These are phyloP conservation scores for Drosophila bipectinata DNA, from an alignment of 1,140 invertebrate genomes.

Conservation along the genomic window DNA sequence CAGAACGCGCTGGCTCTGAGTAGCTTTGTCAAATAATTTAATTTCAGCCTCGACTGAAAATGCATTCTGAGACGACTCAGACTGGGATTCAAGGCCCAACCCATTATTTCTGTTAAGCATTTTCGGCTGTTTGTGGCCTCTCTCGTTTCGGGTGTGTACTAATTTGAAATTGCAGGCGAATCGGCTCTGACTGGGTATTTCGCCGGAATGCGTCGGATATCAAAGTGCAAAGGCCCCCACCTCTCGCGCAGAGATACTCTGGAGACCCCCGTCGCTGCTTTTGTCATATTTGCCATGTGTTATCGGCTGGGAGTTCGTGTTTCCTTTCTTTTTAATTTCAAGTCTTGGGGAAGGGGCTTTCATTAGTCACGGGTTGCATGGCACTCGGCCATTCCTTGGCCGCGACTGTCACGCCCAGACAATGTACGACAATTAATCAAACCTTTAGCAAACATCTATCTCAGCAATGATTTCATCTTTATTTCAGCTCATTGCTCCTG, in stretches of 20 bases:
- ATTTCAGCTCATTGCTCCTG: neutral
- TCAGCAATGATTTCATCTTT: slow-evolving; percentile 6
- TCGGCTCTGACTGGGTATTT: slow-evolving; percentile 10
- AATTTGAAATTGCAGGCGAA: slow-evolving; percentile 17
- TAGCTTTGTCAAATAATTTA: slow-evolving; percentile 77
- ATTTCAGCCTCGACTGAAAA: slow-evolving; percentile 69
- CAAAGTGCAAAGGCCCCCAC: slow-evolving; percentile 53
- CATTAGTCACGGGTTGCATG: slow-evolving; percentile 73
- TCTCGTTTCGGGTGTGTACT: slow-evolving; percentile 45
- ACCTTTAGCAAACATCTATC: neutral
- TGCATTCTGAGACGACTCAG: slow-evolving; percentile 46
- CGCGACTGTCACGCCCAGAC: slow-evolving; percentile 50
- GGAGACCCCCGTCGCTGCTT: neutral
- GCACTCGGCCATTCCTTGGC: slow-evolving; percentile 55
- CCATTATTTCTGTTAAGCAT: slow-evolving; percentile 55
- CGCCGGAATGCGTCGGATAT: slow-evolving; percentile 22
- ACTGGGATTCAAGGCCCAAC: slow-evolving; percentile 12
- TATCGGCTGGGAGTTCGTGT: slow-evolving; percentile 51
- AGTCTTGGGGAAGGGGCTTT: slow-evolving; percentile 48
- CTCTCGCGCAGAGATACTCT: slow-evolving; percentile 7
- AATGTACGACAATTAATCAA: slow-evolving; percentile 62
- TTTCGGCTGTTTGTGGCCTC: slow-evolving; percentile 31
- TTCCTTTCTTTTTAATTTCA: slow-evolving; percentile 19
- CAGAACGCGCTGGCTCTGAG: slow-evolving; percentile 18
- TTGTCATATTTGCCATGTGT: slow-evolving; percentile 72